Evolutionary conservation across 2,797 vertebrate genomes (phyloP).

Genomic region (Iguana delicatissima): DNA sequence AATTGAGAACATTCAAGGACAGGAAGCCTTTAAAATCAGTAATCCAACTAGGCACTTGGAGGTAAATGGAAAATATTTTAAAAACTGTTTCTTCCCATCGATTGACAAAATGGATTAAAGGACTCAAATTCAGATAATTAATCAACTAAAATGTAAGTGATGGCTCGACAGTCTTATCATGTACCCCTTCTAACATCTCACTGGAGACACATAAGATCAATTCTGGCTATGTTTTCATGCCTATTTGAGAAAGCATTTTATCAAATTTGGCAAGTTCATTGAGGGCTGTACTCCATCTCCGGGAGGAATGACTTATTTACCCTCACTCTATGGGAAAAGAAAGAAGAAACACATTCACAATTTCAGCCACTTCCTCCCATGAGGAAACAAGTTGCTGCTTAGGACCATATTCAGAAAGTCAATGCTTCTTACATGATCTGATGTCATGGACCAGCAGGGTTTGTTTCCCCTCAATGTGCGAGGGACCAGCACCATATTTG

Average conservation of each 20-base stretch:
- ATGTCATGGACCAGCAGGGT: no score
- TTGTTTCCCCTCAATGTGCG: no score
- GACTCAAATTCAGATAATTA: neutral
- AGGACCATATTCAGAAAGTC: neutral
- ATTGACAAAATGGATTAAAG: neutral
- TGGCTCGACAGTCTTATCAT: neutral
- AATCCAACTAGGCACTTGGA: neutral
- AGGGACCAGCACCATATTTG: no score
- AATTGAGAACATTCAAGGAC: no score
- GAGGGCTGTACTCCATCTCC: neutral
- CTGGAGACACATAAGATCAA: neutral
- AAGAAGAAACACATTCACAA: neutral
- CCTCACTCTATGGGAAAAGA: neutral
- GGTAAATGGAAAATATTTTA: neutral
- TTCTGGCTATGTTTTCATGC: constrained; percentile 11
- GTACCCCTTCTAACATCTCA: neutral
- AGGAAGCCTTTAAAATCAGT: no score
- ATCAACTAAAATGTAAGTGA: neutral
- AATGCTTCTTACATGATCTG: no score
- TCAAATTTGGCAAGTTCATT: constrained; percentile 1
- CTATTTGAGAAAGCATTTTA: neutral
- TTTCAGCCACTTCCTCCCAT: neutral
- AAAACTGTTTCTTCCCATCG: neutral
- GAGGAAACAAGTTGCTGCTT: neutral
- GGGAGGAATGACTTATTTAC: neutral